Base-by-base conservation (phyloP, 2,113 vertebrate genomes). In the Orthonyx spaldingii region DNA sequence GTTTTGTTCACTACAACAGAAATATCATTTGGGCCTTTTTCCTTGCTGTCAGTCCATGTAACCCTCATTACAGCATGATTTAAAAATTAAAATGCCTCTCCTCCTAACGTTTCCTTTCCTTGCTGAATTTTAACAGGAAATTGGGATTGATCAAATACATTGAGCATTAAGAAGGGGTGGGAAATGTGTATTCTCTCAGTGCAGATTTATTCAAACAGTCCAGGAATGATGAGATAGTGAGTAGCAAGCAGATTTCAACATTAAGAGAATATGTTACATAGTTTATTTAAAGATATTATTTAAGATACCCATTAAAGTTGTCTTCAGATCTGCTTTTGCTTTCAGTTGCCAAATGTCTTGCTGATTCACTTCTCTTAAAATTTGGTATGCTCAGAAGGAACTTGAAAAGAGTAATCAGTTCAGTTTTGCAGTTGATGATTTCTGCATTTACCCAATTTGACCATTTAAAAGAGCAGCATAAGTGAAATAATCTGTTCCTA, bases 401-500 rank as follows among this genome's bases (percentile, higher is more conserved):
- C 74, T 89, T 88, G 64, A 85, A 90, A 94, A 78, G 83, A 87
- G 87, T 91, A 79, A 94, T 91, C 84, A 56, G 79, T 33, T 89
- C 46, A 59, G 59, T 94, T 89, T 63, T 94, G 81, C 64, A 87
- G 68, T 70, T 83, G 59, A 61, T 72, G 68, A 79, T 92, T 82
- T 76, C 66, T 79, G 61, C 33, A 55, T 91, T 80, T 72, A 60
- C 59, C 56, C 86, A 53, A 35, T 87, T 68, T 64, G 81, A 75
- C 86, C 76, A 33, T 76, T 94, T 76, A 79, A 78, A 81, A 80
- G 83, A 90, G 66, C 81, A 90, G 28, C 61, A 14, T 64, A 50
- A 92, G 69, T 74, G 83, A 92, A 90, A 85, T 78, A 53, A 74
- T 66, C 28, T 63, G 82, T 97, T 97, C 88, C 89, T 87, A 87